phyloP scores from a whole-genome alignment of 2,113 vertebrate species.

The Thermophis baileyi region DNA sequence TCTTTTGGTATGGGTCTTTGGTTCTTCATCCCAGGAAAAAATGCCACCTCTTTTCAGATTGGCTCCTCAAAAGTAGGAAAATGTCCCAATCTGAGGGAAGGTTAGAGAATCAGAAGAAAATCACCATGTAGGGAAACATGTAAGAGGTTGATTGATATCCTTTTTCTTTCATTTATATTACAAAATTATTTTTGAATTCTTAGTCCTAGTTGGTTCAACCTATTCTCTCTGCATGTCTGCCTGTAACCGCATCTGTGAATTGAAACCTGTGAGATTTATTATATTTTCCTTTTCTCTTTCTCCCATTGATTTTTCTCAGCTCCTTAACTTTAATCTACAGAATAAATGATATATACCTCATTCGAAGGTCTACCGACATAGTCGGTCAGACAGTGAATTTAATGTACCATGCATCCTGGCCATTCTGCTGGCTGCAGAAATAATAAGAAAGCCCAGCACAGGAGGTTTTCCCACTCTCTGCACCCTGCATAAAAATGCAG shows the following conservation, averaged over 20 bases:
- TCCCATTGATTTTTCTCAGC: not conserved
- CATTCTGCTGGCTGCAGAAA: not conserved
- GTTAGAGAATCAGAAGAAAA: not conserved
- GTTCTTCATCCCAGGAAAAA: not conserved
- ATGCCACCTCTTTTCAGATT: not conserved
- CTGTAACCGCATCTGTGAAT: not conserved
- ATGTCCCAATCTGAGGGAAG: not conserved
- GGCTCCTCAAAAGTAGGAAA: not conserved
- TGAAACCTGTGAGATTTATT: not conserved
- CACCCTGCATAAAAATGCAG: not conserved
- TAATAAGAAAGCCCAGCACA: not conserved
- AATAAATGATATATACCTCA: not conserved
- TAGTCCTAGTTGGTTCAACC: not conserved
- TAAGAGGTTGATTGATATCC: not conserved
- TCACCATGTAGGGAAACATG: not conserved
- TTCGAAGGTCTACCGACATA: not conserved
- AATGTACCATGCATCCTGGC: not conserved
- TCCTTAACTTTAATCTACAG: not conserved
- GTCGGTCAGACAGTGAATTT: not conserved
- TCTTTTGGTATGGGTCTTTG: not conserved
- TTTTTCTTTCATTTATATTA: not conserved
- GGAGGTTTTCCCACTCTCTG: not conserved
- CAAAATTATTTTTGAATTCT: not conserved
- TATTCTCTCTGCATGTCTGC: not conserved
- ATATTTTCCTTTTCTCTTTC: not conserved